Conservation (phyloP, 1,140 invertebrate species). For the Diachasmimorpha longicaudata region DNA sequence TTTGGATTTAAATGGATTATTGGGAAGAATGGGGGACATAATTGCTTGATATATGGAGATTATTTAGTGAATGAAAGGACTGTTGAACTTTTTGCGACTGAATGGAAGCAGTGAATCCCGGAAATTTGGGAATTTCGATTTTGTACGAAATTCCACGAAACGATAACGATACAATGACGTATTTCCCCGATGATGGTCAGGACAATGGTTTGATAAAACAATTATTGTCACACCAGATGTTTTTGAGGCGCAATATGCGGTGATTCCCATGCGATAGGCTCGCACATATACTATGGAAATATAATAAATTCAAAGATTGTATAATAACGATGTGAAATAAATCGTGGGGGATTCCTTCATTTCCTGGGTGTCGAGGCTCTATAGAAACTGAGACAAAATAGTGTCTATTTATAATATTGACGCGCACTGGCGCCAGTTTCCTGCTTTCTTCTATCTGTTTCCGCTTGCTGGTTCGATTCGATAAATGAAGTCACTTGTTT, state of each 20-base stretch:
- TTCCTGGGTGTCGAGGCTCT: background rate
- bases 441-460: conserved; percentile 5
- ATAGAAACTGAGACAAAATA: conserved; percentile 4
- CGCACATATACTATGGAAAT: background rate
- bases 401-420: conserved; percentile 22
- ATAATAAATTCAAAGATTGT: background rate
- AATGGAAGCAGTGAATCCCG: too few relatives aligned
- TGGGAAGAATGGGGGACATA: background rate
- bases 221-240: conserved; percentile 13
- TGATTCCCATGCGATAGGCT: conserved; percentile 18
- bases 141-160: background rate
- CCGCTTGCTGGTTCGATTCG: background rate
- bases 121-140: too few relatives aligned
- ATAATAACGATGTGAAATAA: background rate
- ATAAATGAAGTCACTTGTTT: background rate
- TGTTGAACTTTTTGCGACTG: too few relatives aligned
- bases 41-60: too few relatives aligned
- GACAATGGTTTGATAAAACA: background rate
- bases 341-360: background rate
- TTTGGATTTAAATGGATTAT: background rate
- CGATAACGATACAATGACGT: background rate
- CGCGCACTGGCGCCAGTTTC: conserved; percentile 9
- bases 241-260: conserved; percentile 1
- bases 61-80: too few relatives aligned
- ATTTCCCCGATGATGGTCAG: background rate